Conservation (phyloP, 1,140 invertebrate genomes). For the Dryas iulia region DNA sequence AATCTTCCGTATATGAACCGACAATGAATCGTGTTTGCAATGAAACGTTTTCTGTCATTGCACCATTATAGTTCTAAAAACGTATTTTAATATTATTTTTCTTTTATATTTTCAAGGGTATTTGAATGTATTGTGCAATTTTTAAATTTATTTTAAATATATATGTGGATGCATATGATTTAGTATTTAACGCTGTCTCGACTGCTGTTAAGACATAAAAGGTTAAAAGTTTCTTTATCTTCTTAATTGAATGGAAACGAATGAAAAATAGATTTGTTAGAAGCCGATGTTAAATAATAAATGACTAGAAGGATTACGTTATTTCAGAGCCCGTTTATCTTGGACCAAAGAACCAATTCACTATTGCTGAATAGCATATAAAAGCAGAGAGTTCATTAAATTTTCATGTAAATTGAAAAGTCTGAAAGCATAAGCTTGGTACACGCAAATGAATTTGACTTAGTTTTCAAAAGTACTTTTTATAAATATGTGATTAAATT, state of each 20-base stretch:
- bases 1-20: too few species aligned
- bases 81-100: too few species aligned
- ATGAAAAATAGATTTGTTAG: background rate
- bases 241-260: background rate
- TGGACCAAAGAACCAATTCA: background rate
- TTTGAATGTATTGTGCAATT: too few species aligned
- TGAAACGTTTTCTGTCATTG: too few species aligned
- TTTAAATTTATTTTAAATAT: too few species aligned
- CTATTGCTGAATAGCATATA: background rate
- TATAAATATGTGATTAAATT: background rate
- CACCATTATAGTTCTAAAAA: too few species aligned
- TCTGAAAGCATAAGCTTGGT: background rate
- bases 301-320: background rate
- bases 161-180: too few species aligned
- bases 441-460: background rate
- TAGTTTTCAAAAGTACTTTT: background rate
- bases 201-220: background rate
- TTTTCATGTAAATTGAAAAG: background rate
- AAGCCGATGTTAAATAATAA: background rate
- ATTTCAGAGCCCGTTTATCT: background rate
- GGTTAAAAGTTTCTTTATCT: background rate
- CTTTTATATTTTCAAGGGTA: too few species aligned
- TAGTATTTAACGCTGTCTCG: too few species aligned
- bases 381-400: background rate
- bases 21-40: too few species aligned